These are phyloP conservation scores for Argopecten irradians DNA, from an alignment of 1,140 invertebrate genomes.

Conservation along the genomic window DNA sequence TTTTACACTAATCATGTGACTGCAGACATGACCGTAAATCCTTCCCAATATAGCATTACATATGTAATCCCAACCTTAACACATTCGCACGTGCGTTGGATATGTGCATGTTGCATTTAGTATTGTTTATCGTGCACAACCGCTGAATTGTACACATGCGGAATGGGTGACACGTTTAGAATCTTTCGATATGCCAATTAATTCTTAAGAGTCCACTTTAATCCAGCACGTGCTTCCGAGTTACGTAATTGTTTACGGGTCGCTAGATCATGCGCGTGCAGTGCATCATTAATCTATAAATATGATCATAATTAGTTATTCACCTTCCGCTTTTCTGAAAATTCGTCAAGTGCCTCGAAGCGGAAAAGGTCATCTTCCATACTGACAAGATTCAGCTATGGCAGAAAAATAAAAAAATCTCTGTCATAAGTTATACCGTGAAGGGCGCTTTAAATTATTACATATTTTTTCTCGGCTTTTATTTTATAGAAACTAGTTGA, in stretches of 20 bases:
- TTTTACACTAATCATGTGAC: too few relatives aligned
- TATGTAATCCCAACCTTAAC: not conserved
- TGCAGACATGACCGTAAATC: too few relatives aligned
- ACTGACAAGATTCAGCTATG: too few relatives aligned
- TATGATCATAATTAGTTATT: not conserved
- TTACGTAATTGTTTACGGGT: not conserved
- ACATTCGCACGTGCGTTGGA: not conserved
- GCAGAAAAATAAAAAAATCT: too few relatives aligned
- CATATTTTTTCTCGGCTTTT: too few relatives aligned
- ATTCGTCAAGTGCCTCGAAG: not conserved
- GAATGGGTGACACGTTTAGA: constrained; percentile 8
- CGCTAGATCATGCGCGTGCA: not conserved
- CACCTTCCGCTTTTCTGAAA: not conserved
- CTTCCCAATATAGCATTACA: not conserved
- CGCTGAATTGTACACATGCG: not conserved
- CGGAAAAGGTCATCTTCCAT: not conserved
- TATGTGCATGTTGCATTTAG: not conserved
- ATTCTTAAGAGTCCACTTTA: not conserved
- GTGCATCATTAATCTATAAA: not conserved
- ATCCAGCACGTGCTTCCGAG: not conserved
- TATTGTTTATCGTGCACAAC: not conserved
- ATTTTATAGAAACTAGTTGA: too few relatives aligned
- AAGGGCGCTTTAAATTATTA: too few relatives aligned
- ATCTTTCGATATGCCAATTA: constrained; percentile 11
- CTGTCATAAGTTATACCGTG: too few relatives aligned